Evolutionary conservation across 2,113 vertebrate genomes (phyloP), one percentile per base, ranked within the genome.

Genomic region (Callopanchax toddi): DNA sequence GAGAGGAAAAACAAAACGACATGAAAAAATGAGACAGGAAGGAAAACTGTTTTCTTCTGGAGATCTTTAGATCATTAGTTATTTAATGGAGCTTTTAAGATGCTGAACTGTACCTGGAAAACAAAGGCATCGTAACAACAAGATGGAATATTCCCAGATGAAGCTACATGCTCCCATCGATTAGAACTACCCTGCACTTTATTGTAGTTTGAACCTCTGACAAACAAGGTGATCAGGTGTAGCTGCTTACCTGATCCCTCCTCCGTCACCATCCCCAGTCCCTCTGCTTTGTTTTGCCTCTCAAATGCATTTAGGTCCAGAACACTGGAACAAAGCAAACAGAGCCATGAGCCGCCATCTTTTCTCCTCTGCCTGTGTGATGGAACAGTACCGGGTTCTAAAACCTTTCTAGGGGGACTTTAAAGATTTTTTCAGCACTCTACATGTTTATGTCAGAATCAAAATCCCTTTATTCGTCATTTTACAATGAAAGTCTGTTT

Each of bases 221-320:
- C 6, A 32, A 32, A 32, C 29, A 4, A 4, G 10, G 6, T 32
- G 26, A 29, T 5, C 26, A 29, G 1, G 26, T 29, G 4, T 29
- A 18, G 40, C 70, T 66, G 40, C 70, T 66, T 94, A 98, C 96
- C 96, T 94, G 97, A 98, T 77, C 97, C 97, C 79, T 98, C 97
- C 78, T 98, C 97, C 2, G 96, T 98, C 78, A 98, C 95, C 97
- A 98, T 98, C 8, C 97, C 97, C 62, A 98, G 93, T 39, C 97
- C 97, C 83, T 98, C 97, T 6, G 96, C 97, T 92, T 98, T 98
- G 89, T 98, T 98, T 78, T 98, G 97, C 50, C 97, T 91, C 89
- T 98, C 97, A 79, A 98, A 98, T 0, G 97, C 97, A 78, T 98
- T 98, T 44, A 98, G 80, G 56, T 89, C 87, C 56, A 89, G 66